Percentiles rank a stretch among this genome's conserved stretches.
Conservation (phyloP, 1,140 invertebrate species). For the Nasonia giraulti region DNA sequence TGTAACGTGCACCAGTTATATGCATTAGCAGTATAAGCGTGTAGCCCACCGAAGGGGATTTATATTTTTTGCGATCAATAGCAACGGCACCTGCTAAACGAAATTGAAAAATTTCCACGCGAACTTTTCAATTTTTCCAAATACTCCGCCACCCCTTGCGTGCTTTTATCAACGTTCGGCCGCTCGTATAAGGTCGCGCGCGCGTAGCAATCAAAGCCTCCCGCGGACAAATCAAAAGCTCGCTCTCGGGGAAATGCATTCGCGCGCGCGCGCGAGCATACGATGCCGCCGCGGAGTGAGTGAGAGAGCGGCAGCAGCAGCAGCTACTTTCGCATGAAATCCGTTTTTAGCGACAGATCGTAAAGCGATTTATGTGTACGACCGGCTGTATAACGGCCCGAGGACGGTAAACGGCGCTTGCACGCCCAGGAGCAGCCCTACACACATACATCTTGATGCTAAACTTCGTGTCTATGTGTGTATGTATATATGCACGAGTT, state of each 20-base stretch:
- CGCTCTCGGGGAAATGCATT: conserved; percentile 46
- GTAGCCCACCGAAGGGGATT: too few relatives aligned
- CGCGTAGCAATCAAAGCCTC: conserved; percentile 4
- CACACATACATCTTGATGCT: conserved; percentile 23
- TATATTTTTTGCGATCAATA: too few relatives aligned
- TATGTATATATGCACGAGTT: background rate
- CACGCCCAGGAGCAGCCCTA: conserved; percentile 55
- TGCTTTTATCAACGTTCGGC: background rate
- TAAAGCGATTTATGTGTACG: conserved; percentile 73
- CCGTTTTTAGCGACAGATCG: conserved; percentile 73
- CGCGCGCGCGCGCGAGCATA: conserved; percentile 41
- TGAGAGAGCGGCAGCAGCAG: background rate
- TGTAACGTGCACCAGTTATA: too few relatives aligned
- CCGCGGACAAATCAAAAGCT: conserved; percentile 30
- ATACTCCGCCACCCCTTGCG: background rate
- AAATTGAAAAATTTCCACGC: too few relatives aligned
- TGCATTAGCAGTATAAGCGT: too few relatives aligned
- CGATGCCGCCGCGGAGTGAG: background rate
- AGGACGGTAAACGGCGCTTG: conserved; percentile 70
- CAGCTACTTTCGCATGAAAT: conserved; percentile 70
- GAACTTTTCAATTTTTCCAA: background rate
- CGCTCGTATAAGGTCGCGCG: background rate
- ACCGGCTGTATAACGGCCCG: conserved; percentile 65
- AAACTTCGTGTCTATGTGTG: background rate
- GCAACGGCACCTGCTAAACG: too few relatives aligned